These are phyloP conservation scores for Endotricha flammealis DNA, from an alignment of 2,888 invertebrate genomes.

Conservation along the genomic window DNA sequence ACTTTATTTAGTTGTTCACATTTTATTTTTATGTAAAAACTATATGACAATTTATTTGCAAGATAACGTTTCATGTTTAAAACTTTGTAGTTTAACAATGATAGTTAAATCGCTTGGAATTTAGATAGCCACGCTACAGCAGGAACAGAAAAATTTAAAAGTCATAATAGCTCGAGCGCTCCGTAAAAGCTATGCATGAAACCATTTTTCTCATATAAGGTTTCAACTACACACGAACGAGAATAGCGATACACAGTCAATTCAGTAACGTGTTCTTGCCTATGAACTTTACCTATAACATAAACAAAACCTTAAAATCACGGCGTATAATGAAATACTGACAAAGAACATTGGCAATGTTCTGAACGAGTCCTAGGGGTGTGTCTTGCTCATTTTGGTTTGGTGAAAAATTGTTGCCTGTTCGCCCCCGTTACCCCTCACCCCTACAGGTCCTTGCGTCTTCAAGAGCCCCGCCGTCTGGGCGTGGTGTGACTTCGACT, in stretches of 20 bases:
- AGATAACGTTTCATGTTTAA: too few species aligned
- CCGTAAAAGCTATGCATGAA: conserved; percentile 8
- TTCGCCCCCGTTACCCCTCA: conserved; percentile 27
- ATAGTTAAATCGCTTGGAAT: too few species aligned
- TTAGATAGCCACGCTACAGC: not conserved
- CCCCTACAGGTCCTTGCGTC: conserved; percentile 45
- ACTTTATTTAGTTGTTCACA: too few species aligned
- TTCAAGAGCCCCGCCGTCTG: conserved; percentile 29
- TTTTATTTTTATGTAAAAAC: too few species aligned
- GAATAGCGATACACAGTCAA: conserved; percentile 10
- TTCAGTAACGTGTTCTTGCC: too few species aligned
- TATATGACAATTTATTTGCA: too few species aligned
- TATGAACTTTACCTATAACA: conserved; percentile 18
- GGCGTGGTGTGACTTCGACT: conserved; percentile 67
- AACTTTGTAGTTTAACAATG: too few species aligned
- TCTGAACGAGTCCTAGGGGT: conserved; percentile 51
- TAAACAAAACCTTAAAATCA: conserved; percentile 36
- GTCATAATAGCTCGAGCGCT: conserved; percentile 3
- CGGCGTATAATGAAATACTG: conserved; percentile 47
- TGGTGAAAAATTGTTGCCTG: conserved; percentile 65
- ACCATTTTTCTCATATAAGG: conserved; percentile 9
- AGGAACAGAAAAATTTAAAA: conserved; percentile 6
- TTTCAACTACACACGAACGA: conserved; percentile 14
- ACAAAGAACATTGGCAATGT: conserved; percentile 34
- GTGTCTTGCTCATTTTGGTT: conserved; percentile 67